Evolutionary conservation across 2,888 invertebrate species (phyloP).

Genomic region (Suillia variegata): DNA sequence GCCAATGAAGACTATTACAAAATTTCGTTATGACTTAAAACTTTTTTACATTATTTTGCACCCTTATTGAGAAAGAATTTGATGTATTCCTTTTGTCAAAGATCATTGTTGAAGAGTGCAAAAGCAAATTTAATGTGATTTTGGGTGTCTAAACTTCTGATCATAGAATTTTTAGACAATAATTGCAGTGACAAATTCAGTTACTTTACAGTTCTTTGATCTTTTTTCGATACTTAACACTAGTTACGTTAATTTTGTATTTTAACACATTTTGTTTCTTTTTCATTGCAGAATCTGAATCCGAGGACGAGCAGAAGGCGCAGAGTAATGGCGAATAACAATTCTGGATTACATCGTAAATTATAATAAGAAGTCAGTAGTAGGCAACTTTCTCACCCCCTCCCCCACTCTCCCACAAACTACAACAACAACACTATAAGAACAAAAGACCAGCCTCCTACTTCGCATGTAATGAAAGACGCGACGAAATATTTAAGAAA

Average conservation of each 20-base stretch:
- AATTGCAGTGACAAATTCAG: constrained; percentile 38
- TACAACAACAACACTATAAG: no score
- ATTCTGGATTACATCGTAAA: constrained; percentile 18
- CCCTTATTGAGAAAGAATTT: constrained; percentile 9
- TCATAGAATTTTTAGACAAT: constrained; percentile 49
- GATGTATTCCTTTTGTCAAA: constrained; percentile 1
- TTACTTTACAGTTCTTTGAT: constrained; percentile 6
- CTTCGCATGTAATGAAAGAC: no score
- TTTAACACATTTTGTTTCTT: no score
- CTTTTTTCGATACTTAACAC: constrained; percentile 11
- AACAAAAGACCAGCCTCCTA: constrained; percentile 21
- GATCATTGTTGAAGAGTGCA: constrained; percentile 25
- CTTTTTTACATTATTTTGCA: neutral
- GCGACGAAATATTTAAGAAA: constrained; percentile 1
- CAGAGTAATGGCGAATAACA: constrained; percentile 47
- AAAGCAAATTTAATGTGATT: constrained; percentile 27
- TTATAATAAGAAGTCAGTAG: constrained; percentile 16
- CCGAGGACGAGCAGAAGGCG: constrained; percentile 58
- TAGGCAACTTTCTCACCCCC: no score
- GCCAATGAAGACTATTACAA: constrained; percentile 55
- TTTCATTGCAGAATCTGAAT: constrained; percentile 59
- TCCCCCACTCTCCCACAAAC: no score
- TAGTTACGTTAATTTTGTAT: no score
- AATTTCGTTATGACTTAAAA: constrained; percentile 8
- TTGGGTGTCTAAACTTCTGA: constrained; percentile 51